Base-by-base conservation (phyloP, 2,888 invertebrate genomes). In the Ellobium chinense region DNA sequence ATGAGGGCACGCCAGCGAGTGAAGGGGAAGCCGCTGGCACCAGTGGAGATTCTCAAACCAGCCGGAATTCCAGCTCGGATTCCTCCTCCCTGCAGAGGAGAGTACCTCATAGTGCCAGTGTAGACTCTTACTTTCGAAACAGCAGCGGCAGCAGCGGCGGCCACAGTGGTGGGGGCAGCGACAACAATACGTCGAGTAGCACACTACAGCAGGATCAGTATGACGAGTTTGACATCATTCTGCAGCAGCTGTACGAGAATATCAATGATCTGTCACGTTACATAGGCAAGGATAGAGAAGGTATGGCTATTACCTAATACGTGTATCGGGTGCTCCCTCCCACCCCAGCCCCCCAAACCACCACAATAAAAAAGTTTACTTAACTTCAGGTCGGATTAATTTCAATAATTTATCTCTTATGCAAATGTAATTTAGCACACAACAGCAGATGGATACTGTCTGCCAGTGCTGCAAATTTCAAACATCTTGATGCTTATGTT, bases 241-340 rank as follows among this genome's bases (percentile, higher is more conserved):
- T 91, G 58, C 84, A 89, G 18, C 89, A 90, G 76, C 88, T 92
- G 72, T 90, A 89, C 81, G 85, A 90, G 73, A 89, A 92, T 84
- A 92, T 92, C 76, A 89, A 88, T 80, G 90, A 89, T 69, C 85
- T 92, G 18, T 89, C 86, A 69, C 85, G 85, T 65, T 87, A 86
- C 27, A 89, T 90, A 14, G 84, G 85, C 74, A 85, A 85, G n/a
- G 87, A 86, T 37, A 84, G 85, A 80, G 86, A 85, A 76, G 87
- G 88, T 89, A 82, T n/a, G n/a, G n/a, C n/a, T n/a, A n/a, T n/a
- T n/a, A n/a, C n/a, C n/a, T n/a, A n/a, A n/a, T n/a, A n/a, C n/a
- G n/a, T n/a, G n/a, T n/a, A n/a, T n/a, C n/a, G n/a, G n/a, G n/a
- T n/a, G n/a, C n/a, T n/a, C n/a, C n/a, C n/a, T n/a, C n/a, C n/a